Evolutionary conservation across 2,888 invertebrate genomes (phyloP), one percentile per base, ranked within the genome.

Genomic region (Mesorhabditis spiculigera): DNA sequence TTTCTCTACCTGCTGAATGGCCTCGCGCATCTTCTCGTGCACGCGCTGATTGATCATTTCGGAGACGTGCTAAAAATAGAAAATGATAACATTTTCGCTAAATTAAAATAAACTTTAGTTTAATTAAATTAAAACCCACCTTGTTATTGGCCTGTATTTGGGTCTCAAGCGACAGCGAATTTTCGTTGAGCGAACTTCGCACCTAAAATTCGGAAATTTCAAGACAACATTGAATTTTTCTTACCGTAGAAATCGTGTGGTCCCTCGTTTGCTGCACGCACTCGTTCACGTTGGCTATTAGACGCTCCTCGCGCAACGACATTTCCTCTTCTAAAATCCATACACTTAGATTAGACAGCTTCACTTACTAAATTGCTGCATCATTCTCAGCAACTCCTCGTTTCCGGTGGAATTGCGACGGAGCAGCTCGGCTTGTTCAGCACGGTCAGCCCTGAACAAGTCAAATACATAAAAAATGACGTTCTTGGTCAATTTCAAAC

Each of bases 241-340:
- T 62, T n/a, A 72, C 74, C 10, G 69, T 70, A 13, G 67, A 50
- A 28, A 75, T 45, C 10, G 74, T 75, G 65, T 72, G 70, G 8
- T 66, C 61, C 5, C 70, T 43, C 61, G 45, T 65, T 45, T 71
- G 68, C 66, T 76, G 71, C 42, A 72, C 68, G 64, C 74, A 43
- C 43, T 76, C 75, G 5, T 68, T 67, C 28, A 81, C 67, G 13
- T 75, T 71, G 6, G 73, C 72, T 63, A 78, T 68, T n/a, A 81
- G 71, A 16, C 76, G 73, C 65, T 79, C 80, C 66, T 81, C 80
- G 16, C 78, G 78, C 64, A 74, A 66, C 43, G 73, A 73, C 42
- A 81, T 70, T 63, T 81, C 81, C 63, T 81, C 74, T 68, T 73
- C 72, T 72, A 66, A 5, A 72, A 68, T 1, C 6, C 10, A 5